phyloP scores from a whole-genome alignment of 2,113 vertebrate genomes.

The Halichoerus grypus region DNA sequence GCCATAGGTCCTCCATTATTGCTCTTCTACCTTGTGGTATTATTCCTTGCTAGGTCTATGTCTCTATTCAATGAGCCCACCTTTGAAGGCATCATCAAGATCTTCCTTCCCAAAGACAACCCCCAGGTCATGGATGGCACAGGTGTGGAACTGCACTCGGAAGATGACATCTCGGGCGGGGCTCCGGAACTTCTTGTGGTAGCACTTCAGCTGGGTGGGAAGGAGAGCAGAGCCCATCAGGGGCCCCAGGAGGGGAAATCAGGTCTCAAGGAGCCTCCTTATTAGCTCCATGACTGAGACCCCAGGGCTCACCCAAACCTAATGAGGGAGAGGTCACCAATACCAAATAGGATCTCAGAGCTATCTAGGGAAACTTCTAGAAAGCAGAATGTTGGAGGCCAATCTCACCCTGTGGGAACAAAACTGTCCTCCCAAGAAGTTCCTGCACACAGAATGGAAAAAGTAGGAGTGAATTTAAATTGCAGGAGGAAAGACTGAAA shows the following conservation, averaged over 20 bases:
- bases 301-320: background rate
- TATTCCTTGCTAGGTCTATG: background rate
- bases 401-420: background rate
- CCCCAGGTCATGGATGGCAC: slow-evolving; percentile 96
- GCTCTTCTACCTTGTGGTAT: background rate
- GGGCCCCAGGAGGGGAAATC: too few relatives aligned
- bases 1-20: too few relatives aligned
- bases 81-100: slow-evolving; percentile 98
- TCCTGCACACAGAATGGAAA: background rate
- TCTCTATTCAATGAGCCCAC: slow-evolving; percentile 82
- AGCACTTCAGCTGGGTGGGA: slow-evolving; percentile 94
- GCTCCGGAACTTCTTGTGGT: slow-evolving; percentile 97
- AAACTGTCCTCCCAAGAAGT: background rate
- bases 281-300: background rate
- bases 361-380: slow-evolving; percentile 41
- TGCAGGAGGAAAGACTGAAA: background rate
- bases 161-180: slow-evolving; percentile 96
- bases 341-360: background rate
- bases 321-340: background rate
- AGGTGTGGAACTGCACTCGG: slow-evolving; percentile 98
- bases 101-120: slow-evolving; percentile 97
- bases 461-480: background rate
- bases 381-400: background rate
- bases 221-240: background rate
- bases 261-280: background rate